Percentiles rank a stretch among this genome's conserved stretches.
Conservation (phyloP, 2,113 vertebrate species). For the Passer domesticus region DNA sequence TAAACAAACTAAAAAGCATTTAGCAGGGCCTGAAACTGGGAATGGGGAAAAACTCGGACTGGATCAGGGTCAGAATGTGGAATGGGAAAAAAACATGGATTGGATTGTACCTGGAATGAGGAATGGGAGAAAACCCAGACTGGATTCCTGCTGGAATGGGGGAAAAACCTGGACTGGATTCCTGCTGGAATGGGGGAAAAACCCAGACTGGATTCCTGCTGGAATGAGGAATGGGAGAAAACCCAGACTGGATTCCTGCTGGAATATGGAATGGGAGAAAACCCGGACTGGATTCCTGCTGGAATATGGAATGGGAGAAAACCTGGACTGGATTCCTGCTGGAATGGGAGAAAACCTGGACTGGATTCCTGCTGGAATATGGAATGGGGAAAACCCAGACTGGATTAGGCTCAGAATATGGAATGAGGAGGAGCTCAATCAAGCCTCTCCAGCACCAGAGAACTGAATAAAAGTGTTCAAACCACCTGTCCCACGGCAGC, state of each 20-base stretch:
- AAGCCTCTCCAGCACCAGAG: neutral
- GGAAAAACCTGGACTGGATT: too few species aligned
- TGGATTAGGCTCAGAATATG: rapidly evolving
- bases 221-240: neutral
- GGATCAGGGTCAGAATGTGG: neutral
- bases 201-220: rapidly evolving
- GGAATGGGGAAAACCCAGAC: neutral
- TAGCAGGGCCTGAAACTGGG: rapidly evolving
- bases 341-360: rapidly evolving
- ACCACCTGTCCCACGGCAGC: neutral
- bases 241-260: rapidly evolving
- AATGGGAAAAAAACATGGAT: neutral
- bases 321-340: neutral
- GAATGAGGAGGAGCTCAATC: neutral
- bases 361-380: neutral
- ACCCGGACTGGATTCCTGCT: neutral
- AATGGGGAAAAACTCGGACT: neutral
- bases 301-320: neutral
- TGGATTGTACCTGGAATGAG: neutral
- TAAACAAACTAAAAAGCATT: neutral
- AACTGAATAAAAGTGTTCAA: neutral
- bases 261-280: neutral
- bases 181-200: neutral
- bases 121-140: neutral
- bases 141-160: rapidly evolving